Evolutionary conservation across 2,113 vertebrate species (phyloP).

Genomic region (Recurvirostra avosetta): DNA sequence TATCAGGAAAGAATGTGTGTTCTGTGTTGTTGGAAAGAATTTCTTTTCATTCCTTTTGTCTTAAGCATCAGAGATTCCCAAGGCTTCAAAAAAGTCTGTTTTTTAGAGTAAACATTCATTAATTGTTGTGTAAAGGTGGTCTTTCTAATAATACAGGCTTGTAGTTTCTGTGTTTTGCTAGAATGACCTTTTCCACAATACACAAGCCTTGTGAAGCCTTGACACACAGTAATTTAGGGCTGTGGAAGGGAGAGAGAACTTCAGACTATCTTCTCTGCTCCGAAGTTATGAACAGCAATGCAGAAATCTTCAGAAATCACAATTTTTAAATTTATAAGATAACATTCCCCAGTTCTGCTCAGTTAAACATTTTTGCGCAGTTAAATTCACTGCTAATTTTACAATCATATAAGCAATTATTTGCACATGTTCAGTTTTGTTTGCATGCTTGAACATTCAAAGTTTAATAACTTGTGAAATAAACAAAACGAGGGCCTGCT

Average conservation of each 20-base stretch:
- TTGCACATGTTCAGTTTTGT: background rate
- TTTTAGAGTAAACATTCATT: background rate
- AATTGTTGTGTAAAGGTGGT: background rate
- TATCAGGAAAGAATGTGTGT: background rate
- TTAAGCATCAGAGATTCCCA: background rate
- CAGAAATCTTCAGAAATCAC: background rate
- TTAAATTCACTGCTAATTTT: background rate
- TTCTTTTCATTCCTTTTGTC: background rate
- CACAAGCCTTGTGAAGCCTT: background rate
- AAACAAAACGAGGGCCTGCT: background rate
- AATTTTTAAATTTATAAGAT: background rate
- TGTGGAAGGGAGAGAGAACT: background rate
- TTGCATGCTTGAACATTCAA: background rate
- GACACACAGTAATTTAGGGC: background rate
- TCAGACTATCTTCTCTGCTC: background rate
- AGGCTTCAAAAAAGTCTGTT: background rate
- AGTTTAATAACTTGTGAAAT: background rate
- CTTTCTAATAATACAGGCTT: background rate
- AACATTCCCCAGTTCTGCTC: background rate
- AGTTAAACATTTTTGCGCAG: background rate
- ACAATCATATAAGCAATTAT: background rate
- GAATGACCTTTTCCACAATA: background rate
- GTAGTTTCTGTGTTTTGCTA: background rate
- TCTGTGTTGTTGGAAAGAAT: background rate
- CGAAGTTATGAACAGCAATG: background rate